Base-by-base conservation (phyloP, 2,888 invertebrate genomes). In the Onthophagus sagittarius region DNA sequence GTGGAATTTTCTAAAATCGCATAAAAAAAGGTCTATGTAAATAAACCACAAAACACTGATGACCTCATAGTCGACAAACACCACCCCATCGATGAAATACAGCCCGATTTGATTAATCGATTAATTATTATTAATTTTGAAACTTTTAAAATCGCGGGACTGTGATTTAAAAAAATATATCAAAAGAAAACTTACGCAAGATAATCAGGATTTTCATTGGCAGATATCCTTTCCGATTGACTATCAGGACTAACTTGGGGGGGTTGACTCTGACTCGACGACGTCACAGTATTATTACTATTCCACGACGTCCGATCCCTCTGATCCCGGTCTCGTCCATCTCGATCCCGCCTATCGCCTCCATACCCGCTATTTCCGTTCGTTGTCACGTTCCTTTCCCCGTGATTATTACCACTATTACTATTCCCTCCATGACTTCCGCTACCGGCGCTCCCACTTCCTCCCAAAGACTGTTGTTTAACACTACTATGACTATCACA, bases 141-240 rank as follows among this genome's bases (percentile, higher is more conserved):
- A n/a, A n/a, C n/a, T n/a, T n/a, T n/a, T n/a, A n/a, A n/a, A n/a
- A n/a, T n/a, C n/a, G n/a, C n/a, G n/a, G n/a, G n/a, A n/a, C n/a
- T n/a, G n/a, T n/a, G n/a, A n/a, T n/a, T n/a, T n/a, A n/a, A n/a
- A n/a, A n/a, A n/a, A n/a, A n/a, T n/a, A n/a, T n/a, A n/a, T n/a
- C n/a, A n/a, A n/a, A n/a, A n/a, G n/a, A n/a, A n/a, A 62, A 86
- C 88, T 88, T 83, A 90, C 90, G 86, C 87, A 82, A 89, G 85
- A 84, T 89, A 90, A 80, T 89, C 89, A 63, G 84, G 85, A 79
- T 81, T 83, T 74, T 82, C 83, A 63, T 78, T 79, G 69, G 76
- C 74, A 76, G 80, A 74, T 63, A 80, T 78, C 67, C 79, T 77
- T 53, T 86, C 85, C 73, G 84, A 83, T 74, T 85, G 85, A 79